Base-by-base conservation (phyloP, 2,797 vertebrate genomes). In the Iguana delicatissima region DNA sequence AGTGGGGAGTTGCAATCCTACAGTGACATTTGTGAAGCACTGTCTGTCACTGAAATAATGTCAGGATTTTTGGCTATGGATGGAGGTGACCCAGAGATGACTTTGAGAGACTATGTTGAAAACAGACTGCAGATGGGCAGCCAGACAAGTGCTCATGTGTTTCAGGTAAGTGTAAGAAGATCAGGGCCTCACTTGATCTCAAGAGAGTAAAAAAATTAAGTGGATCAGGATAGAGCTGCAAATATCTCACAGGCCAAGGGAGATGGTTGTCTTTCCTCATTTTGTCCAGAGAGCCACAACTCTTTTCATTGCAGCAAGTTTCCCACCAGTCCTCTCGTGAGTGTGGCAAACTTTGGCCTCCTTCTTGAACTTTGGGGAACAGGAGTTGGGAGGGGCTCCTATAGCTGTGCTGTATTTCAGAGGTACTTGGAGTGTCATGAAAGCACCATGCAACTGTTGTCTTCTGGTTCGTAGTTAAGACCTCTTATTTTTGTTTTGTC, bases 61-160 rank as follows among this genome's bases (percentile, higher is more conserved):
- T 93, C 99, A 80, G 98, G 98, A 14, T 99, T 99, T 95, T 97
- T 99, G 77, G 98, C 98, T 95, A 98, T 98, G 94, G 98, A 98
- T 0, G 98, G 98, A 0, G 98, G 97, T 88, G 95, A 98, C 0
- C 84, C 98, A 1, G 90, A 97, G 64, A 97, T 98, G 98, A 96
- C 96, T 92, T 95, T 99, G 92, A 97, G 96, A 0, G 73, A 77
- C 24, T 99, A 99, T 92, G 93, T 99, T 18, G 96, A 97, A 94
- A 96, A 98, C 0, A 91, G 97, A 88, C 97, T 99, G 94, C 98
- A 98, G 94, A 99, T 99, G 99, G 96, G 97, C 18, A 98, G 98
- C 69, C 98, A 98, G 96, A 97, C 96, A 42, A 97, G 97, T 86
- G 93, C 96, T 9, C 98, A 98, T 0, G 97, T 98, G 67, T 89